Percentiles rank a stretch among this genome's conserved stretches.
Conservation (phyloP, 2,797 vertebrate genomes). For the Tamandua tetradactyla region DNA sequence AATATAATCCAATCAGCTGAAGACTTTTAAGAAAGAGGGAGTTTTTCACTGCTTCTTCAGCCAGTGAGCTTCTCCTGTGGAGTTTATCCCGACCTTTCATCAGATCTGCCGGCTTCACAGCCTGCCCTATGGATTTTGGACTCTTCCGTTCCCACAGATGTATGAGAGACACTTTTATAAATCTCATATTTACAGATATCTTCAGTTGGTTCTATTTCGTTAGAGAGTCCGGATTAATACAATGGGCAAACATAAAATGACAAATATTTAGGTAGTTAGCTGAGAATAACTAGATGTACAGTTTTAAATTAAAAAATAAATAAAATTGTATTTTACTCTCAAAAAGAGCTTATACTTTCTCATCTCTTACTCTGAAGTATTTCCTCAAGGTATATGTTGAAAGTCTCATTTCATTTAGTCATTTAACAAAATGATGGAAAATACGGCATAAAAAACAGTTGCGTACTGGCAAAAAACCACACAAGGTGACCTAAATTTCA, state of each 20-base stretch:
- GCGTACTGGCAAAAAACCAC: background rate
- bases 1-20: too few relatives aligned
- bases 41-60: too few relatives aligned
- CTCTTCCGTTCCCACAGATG: too few relatives aligned
- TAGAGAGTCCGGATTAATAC: too few relatives aligned
- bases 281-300: background rate
- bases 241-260: background rate
- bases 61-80: too few relatives aligned
- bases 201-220: too few relatives aligned
- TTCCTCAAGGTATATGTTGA: background rate
- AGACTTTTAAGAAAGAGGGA: too few relatives aligned
- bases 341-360: background rate
- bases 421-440: constrained; percentile 23
- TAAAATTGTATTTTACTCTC: background rate
- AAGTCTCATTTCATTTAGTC: background rate
- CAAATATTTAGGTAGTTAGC: background rate
- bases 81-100: too few relatives aligned
- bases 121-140: too few relatives aligned
- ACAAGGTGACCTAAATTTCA: background rate
- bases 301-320: background rate
- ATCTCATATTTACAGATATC: too few relatives aligned
- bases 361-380: background rate
- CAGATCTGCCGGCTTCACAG: too few relatives aligned
- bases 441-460: background rate
- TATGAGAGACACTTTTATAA: too few relatives aligned